A percentile compares a stretch with the other conserved stretches of the same genome.
Evolutionary conservation across 1,140 invertebrate species (phyloP).

Genomic region (Camponotus floridanus): DNA sequence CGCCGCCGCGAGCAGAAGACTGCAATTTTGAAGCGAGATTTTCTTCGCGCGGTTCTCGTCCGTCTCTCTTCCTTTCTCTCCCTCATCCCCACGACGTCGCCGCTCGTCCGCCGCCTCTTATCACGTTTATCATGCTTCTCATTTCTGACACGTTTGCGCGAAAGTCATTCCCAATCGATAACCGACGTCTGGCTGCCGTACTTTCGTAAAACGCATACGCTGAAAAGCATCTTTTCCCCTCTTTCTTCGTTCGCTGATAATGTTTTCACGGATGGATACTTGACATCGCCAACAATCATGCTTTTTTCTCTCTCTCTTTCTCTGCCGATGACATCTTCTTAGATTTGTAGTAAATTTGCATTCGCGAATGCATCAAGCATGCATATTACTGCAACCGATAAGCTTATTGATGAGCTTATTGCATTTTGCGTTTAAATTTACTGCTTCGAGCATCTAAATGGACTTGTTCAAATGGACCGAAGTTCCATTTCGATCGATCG

Average conservation of each 20-base stretch:
- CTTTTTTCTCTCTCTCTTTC: too few relatives aligned
- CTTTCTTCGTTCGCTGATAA: conserved; percentile 22
- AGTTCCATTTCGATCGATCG: background rate
- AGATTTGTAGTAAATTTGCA: conserved; percentile 18
- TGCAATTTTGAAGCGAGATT: conserved; percentile 80
- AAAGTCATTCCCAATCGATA: conserved; percentile 77
- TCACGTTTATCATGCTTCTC: conserved; percentile 74
- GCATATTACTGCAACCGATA: conserved; percentile 25
- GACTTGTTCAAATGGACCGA: background rate
- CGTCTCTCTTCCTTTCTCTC: conserved; percentile 38
- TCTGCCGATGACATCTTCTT: conserved; percentile 16
- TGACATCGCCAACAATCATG: conserved; percentile 28
- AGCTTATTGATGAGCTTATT: conserved; percentile 40
- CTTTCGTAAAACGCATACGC: conserved; percentile 62
- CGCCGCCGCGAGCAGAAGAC: conserved; percentile 73
- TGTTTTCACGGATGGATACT: conserved; percentile 32
- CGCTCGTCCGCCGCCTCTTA: conserved; percentile 62
- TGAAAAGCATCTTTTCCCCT: conserved; percentile 12
- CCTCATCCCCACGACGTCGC: conserved; percentile 55
- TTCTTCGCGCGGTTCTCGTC: conserved; percentile 69
- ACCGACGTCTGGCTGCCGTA: conserved; percentile 66
- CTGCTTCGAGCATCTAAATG: conserved; percentile 22
- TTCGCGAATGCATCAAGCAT: background rate
- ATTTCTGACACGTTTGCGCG: conserved; percentile 74
- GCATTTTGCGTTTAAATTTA: conserved; percentile 34